Base-by-base conservation (phyloP, 2,113 vertebrate genomes). In the Saccopteryx leptura region DNA sequence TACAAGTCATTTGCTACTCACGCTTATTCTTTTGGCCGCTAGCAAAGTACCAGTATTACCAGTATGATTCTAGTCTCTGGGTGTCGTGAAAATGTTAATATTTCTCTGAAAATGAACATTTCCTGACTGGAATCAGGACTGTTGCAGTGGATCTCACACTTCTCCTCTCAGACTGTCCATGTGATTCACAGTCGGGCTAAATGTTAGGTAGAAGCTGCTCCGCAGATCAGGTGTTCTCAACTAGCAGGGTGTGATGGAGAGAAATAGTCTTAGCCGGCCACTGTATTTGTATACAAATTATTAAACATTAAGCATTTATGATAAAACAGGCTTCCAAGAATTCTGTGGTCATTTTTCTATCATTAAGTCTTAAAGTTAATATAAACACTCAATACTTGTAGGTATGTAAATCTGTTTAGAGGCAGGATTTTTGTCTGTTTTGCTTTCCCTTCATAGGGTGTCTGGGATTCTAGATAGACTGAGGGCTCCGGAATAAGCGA, bases 281-380 rank as follows among this genome's bases (percentile, higher is more conserved):
- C 33, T 21, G 26, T 33, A 21, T 75, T 69, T 75, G 81, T 63
- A 61, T 75, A 61, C 31, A 69, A 74, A 63, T 91, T 61, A 61
- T 23, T 65, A 83, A 71, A 68, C 8, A 26, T 63, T 87, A 79
- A 89, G 31, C 72, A 61, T 86, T 83, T 33, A 61, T 1, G 76
- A 15, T 74, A 46, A 96, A 83, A 50, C 33, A n/a, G 39, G 5
- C 74, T 94, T 24, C 86, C 69, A 89, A 63, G 79, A 95, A 63
- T 60, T 68, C 5, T 63, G 31, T 50, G 79, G 11, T 28, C 65
- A 72, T 74, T 33, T 90, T 96, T 87, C 12, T 65, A 52, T 48
- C 15, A 54, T 68, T 88, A n/a, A 61, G 58, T 69, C 31, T 48
- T 60, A 75, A 89, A 18, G 56, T 50, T 54, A 78, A 61, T 63